Percentiles rank a stretch among this genome's conserved stretches.
These are phyloP conservation scores for Holothuria leucospilota DNA, from an alignment of 53 echinoderm and acorn worm genomes.

Conservation along the genomic window DNA sequence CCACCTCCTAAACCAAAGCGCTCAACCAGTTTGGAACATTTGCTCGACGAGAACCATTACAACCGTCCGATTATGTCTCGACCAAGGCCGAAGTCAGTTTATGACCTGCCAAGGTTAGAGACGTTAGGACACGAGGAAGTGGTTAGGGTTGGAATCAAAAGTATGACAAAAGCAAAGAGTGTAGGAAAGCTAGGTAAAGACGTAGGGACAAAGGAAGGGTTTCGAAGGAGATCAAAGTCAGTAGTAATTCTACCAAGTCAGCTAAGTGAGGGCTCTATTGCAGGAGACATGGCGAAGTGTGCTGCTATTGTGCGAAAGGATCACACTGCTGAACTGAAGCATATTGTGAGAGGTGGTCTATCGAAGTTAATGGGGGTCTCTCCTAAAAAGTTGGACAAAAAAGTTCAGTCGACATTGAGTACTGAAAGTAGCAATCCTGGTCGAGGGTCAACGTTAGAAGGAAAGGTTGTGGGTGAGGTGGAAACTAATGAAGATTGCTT, in stretches of 20 bases:
- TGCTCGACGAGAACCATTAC: neutral
- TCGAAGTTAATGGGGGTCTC: constrained; percentile 83
- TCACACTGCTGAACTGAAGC: constrained; percentile 63
- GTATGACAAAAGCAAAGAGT: neutral
- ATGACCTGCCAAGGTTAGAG: constrained; percentile 14
- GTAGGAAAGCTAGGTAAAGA: neutral
- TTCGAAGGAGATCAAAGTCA: neutral
- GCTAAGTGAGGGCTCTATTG: constrained; percentile 62
- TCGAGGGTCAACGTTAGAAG: too few relatives aligned
- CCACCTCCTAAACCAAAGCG: constrained; percentile 96
- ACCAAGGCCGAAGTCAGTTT: neutral
- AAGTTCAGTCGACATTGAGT: neutral
- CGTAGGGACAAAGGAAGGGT: too few relatives aligned
- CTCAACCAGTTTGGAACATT: constrained; percentile 40
- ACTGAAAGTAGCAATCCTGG: too few relatives aligned
- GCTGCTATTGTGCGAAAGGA: constrained; percentile 72
- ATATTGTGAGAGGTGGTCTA: constrained; percentile 65
- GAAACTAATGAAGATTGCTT: too few relatives aligned
- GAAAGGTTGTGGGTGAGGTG: neutral
- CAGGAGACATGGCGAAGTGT: constrained; percentile 79
- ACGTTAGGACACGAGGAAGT: neutral
- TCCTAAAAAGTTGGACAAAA: neutral
- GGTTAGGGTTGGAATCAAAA: neutral
- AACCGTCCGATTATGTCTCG: constrained; percentile 23
- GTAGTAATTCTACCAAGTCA: constrained; percentile 11